Evolutionary conservation across 2,113 vertebrate genomes (phyloP), one percentile per base, ranked within the genome.

Genomic region (Xiphorhynchus elegans): DNA sequence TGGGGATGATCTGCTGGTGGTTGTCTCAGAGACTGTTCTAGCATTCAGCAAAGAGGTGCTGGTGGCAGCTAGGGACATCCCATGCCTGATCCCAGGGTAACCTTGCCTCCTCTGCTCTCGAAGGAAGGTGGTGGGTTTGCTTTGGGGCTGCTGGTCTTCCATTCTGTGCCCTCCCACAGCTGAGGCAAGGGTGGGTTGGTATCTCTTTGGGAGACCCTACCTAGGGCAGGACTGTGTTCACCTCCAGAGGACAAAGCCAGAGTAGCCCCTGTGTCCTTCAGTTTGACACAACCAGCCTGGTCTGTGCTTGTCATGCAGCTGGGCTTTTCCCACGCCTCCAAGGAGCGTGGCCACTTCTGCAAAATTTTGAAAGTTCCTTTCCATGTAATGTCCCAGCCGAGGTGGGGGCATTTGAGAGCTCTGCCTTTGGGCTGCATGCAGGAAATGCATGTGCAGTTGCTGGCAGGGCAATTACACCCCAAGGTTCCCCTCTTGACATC

Each of bases 21-120:
- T 66, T 78, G 52, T 82, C 62, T 59, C 2, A 2, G 29, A 58
- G 13, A 3, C 64, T 55, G 47, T 60, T 78, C 16, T 33, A 44
- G 13, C 6, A 1, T 4, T 6, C 31, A 16, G 10, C n/a, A 46
- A 35, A 40, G 29, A 29, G 29, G n/a, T 25, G 25, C 15, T 1
- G 1, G 1, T 60, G 58, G 46, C 62, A 68, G 13, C 52, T 60
- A 26, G 39, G 46, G 49, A 37, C 46, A 28, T 49, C 37, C 50
- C 0, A 0, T 75, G 58, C 56, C 79, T 1, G 0, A 0, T 63
- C 7, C 75, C 2, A 1, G 60, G 35, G 17, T 84, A 50, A 14
- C 16, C 20, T 64, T 55, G 19, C 14, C 50, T 77, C 39, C 37
- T 4, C 4, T 83, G 53, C 1, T 1, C 69, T 76, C 37, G 37